These are phyloP conservation scores for Chamaea fasciata DNA, from an alignment of 2,113 vertebrate species.

Conservation along the genomic window DNA sequence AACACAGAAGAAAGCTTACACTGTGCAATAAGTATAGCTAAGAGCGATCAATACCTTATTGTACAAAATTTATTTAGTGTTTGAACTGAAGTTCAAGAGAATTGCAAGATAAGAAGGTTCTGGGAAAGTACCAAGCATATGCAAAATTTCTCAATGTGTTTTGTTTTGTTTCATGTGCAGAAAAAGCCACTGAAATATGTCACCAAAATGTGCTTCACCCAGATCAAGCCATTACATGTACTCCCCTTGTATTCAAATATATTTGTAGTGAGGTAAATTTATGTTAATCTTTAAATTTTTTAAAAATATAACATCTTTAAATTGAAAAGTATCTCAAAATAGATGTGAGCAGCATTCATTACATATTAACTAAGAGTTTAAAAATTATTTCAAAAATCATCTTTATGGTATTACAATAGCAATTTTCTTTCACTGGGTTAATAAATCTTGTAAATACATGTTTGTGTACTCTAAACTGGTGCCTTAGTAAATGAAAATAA, in stretches of 20 bases:
- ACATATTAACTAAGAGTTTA: background rate
- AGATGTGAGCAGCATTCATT: background rate
- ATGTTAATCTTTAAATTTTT: background rate
- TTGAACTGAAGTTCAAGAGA: background rate
- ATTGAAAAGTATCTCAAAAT: background rate
- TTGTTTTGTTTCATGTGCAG: background rate
- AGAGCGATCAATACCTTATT: background rate
- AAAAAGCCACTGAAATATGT: background rate
- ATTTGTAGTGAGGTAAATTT: background rate
- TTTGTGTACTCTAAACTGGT: background rate
- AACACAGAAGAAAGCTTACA: background rate
- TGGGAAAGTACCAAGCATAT: background rate
- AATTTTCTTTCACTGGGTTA: background rate
- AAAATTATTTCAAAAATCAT: background rate
- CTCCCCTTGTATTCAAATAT: background rate
- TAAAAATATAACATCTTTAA: background rate
- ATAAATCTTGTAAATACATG: background rate
- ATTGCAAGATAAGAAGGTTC: background rate
- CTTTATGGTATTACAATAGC: background rate
- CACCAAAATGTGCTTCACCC: background rate
- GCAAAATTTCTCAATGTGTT: background rate
- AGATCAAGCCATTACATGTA: background rate
- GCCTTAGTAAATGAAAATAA: background rate
- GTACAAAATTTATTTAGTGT: background rate
- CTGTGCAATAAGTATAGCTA: background rate